These are phyloP conservation scores for Lottia gigantea DNA, from an alignment of 2,888 invertebrate genomes.

Conservation along the genomic window DNA sequence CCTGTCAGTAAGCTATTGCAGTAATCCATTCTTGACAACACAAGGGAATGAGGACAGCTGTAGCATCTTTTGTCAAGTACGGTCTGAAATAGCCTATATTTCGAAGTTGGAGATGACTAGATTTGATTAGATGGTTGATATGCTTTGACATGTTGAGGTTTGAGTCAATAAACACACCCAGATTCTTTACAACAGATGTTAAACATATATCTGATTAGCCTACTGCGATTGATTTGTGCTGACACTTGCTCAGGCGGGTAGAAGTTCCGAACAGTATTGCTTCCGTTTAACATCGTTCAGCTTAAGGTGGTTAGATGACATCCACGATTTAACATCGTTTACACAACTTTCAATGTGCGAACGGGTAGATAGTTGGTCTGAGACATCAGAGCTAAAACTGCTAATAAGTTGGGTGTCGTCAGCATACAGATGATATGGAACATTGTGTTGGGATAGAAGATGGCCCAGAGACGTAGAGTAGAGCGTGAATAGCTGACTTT, in stretches of 20 bases:
- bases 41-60: constrained; percentile 7
- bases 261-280: not conserved
- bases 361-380: not conserved
- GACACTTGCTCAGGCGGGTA: not conserved
- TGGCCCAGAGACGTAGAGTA: too few relatives aligned
- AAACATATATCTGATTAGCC: not conserved
- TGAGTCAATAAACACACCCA: not conserved
- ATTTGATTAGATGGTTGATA: not conserved
- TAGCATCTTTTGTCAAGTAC: constrained; percentile 8
- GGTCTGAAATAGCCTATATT: constrained; percentile 9
- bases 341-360: not conserved
- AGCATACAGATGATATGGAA: not conserved
- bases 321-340: constrained; percentile 10
- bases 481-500: too few relatives aligned
- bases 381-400: not conserved
- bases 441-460: not conserved
- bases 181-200: constrained; percentile 6
- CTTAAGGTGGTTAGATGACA: constrained; percentile 9
- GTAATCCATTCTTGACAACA: constrained; percentile 4
- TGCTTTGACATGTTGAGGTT: not conserved
- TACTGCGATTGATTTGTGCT: not conserved
- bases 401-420: constrained; percentile 5
- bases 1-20: constrained; percentile 7
- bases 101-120: not conserved
- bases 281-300: constrained; percentile 13